Evolutionary conservation across 2,797 vertebrate genomes (phyloP), one percentile per base, ranked within the genome.

Genomic region (Sylvia borin): DNA sequence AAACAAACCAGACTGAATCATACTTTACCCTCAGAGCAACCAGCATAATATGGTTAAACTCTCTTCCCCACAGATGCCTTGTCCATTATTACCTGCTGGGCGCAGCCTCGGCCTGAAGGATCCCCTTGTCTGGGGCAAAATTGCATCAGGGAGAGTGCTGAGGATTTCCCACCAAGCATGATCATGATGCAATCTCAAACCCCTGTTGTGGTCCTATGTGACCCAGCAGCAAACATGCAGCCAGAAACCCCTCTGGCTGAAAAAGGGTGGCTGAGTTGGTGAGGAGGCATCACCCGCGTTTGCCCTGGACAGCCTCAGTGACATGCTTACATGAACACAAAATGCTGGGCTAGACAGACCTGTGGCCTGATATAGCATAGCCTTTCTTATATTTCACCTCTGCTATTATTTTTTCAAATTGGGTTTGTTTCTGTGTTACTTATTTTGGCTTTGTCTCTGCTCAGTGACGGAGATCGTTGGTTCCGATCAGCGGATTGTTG

Each of bases 391-490:
- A 55, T 38, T 87, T 29, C 22, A 34, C 11, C 15, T 40, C 25
- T 61, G 17, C 20, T 12, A 4, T 73, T 79, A 14, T 73, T 82
- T 42, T 65, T 40, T 47, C 0, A 4, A 58, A 12, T 29, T 40
- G 16, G 7, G 4, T 43, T 40, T 79, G n/a, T 86, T 89, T 65
- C 58, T 81, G 16, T 84, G 71, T 95, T 94, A 75, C 70, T 79
- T 78, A 86, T 95, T 92, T 60, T 96, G n/a, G 17, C 27, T 96
- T 96, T 95, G 66, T 96, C 68, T 95, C 54, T 83, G 72, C 90
- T 86, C 90, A 99, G 99, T 99, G 95, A 99, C 99, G 1, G 99
- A 99, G 97, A 97, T 99, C 1, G 99, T 99, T 36, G 99, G 99
- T 5, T 99, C 99, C 16, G 98, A 99, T 91, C 98, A 98, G 97